Evolutionary conservation across 2,113 vertebrate genomes (phyloP).

Genomic region (Cebus imitator): DNA sequence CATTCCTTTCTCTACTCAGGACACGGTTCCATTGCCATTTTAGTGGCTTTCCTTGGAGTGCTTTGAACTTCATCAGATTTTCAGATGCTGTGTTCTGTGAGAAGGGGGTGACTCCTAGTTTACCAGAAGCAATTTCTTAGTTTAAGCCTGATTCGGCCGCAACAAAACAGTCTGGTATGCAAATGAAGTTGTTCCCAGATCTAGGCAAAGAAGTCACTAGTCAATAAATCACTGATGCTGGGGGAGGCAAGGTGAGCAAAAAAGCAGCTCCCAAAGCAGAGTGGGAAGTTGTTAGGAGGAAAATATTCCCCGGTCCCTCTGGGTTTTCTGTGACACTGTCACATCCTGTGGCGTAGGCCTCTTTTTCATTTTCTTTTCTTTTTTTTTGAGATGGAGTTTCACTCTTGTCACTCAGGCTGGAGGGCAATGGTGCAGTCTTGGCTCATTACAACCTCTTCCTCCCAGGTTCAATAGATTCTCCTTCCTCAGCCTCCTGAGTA

Average conservation of each 20-base stretch:
- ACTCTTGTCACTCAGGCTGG: background rate
- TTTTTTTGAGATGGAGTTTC: background rate
- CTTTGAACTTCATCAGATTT: background rate
- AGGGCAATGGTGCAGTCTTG: background rate
- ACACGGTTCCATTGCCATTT: background rate
- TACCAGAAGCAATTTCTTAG: background rate
- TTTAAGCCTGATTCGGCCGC: conserved; percentile 9
- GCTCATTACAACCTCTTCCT: background rate
- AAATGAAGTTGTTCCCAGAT: background rate
- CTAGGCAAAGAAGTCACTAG: background rate
- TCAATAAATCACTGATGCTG: background rate
- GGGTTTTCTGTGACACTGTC: background rate
- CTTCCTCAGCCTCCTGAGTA: background rate
- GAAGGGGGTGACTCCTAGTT: background rate
- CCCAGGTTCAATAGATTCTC: background rate
- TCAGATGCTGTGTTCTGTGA: background rate
- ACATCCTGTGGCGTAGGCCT: background rate
- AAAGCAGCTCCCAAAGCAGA: background rate
- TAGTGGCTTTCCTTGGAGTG: background rate
- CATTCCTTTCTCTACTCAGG: background rate
- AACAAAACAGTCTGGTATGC: background rate
- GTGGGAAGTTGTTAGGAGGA: background rate
- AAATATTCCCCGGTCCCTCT: background rate
- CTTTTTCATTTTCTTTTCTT: background rate
- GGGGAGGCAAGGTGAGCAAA: no score